Evolutionary conservation across 2,113 vertebrate species (phyloP).

Genomic region (Pedionomus torquatus): DNA sequence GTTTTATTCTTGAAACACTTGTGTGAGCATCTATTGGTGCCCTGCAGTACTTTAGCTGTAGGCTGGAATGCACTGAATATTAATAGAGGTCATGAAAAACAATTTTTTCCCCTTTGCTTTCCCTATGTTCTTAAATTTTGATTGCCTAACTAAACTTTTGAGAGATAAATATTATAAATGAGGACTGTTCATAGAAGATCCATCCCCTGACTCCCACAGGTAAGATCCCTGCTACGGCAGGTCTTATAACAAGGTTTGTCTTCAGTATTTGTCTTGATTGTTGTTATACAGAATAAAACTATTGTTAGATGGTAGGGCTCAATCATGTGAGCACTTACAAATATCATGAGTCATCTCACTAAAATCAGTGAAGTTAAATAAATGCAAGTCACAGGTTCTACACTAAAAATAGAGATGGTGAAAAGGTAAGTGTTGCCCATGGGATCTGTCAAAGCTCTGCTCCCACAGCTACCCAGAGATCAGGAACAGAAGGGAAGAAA

Average conservation of each 20-base stretch:
- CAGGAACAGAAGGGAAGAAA: neutral
- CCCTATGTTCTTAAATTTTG: neutral
- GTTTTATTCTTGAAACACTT: neutral
- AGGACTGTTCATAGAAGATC: neutral
- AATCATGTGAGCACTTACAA: conserved; percentile 25
- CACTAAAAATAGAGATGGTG: neutral
- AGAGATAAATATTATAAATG: neutral
- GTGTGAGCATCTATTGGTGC: neutral
- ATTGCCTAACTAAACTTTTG: neutral
- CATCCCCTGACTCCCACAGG: neutral
- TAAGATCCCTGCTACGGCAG: neutral
- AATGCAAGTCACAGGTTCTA: neutral
- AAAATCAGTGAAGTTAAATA: neutral
- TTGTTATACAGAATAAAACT: neutral
- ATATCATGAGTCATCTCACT: neutral
- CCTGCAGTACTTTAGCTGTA: neutral
- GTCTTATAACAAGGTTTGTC: neutral
- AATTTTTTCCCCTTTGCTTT: neutral
- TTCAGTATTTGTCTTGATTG: neutral
- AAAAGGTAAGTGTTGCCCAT: neutral
- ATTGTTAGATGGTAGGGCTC: neutral
- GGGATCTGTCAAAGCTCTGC: neutral
- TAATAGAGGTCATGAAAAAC: neutral
- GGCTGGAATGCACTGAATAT: neutral
- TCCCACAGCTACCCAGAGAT: neutral